Conservation (phyloP, 2,113 vertebrate species). For the Sisor rabdophorus region DNA sequence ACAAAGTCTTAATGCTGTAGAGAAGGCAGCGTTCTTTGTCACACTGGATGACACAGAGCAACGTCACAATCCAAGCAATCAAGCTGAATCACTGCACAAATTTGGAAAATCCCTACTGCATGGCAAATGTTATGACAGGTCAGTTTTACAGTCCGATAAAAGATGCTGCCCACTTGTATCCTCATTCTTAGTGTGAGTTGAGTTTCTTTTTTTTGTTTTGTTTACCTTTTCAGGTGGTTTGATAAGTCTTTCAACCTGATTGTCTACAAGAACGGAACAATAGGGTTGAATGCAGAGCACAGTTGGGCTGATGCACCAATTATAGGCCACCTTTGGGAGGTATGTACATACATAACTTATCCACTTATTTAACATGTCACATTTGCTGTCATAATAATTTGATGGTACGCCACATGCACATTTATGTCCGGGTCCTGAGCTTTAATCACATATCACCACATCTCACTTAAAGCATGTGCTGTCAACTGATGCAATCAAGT, state of each 20-base stretch:
- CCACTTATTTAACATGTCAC: background rate
- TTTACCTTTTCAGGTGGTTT: conserved; percentile 81
- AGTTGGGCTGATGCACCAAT: conserved; percentile 97
- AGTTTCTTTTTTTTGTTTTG: background rate
- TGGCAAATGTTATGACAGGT: conserved; percentile 91
- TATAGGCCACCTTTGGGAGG: conserved; percentile 94
- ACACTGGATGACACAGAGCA: conserved; percentile 82
- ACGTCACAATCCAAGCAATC: conserved; percentile 69
- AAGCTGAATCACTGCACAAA: conserved; percentile 72
- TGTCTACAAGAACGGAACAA: conserved; percentile 86
- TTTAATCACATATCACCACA: background rate
- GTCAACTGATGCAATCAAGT: conserved; percentile 74
- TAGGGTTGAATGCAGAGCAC: conserved; percentile 91
- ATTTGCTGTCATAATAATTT: too few relatives aligned
- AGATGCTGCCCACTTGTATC: background rate
- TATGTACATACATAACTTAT: conserved; percentile 45
- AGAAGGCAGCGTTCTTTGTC: conserved; percentile 93
- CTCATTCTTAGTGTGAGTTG: background rate
- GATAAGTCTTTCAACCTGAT: conserved; percentile 91
- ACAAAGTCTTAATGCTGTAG: conserved; percentile 83
- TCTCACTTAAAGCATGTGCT: conserved; percentile 76
- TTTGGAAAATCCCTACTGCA: conserved; percentile 93
- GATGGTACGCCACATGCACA: background rate
- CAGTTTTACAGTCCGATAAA: background rate
- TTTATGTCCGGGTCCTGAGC: background rate